phyloP scores from a whole-genome alignment of 2,888 invertebrate species.

The Pterostichus madidus region DNA sequence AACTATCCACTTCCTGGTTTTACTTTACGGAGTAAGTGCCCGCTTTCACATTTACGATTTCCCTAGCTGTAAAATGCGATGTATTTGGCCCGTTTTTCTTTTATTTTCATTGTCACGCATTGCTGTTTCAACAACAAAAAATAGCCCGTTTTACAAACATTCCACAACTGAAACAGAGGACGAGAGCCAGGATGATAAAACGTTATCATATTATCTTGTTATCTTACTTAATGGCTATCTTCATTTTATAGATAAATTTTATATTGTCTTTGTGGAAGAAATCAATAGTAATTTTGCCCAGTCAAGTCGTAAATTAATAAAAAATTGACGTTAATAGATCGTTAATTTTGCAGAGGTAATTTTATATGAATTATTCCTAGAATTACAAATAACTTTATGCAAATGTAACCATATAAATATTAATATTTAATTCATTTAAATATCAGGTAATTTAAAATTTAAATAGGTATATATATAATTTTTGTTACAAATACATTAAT shows the following conservation, averaged over 20 bases:
- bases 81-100: constrained; percentile 50
- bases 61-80: constrained; percentile 53
- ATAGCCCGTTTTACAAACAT: neutral
- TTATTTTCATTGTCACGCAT: constrained; percentile 51
- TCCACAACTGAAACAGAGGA: constrained; percentile 20
- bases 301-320: constrained; percentile 30
- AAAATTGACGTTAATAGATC: constrained; percentile 42
- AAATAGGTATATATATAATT: no score
- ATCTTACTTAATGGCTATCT: neutral
- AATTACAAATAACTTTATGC: constrained; percentile 34
- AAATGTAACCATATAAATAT: neutral
- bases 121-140: constrained; percentile 37
- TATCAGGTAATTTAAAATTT: no score
- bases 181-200: no score
- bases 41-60: constrained; percentile 64
- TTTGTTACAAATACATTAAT: no score
- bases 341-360: constrained; percentile 13
- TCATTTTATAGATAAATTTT: constrained; percentile 8
- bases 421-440: neutral
- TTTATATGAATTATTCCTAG: constrained; percentile 6
- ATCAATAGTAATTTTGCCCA: constrained; percentile 19
- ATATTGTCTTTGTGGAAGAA: constrained; percentile 17
- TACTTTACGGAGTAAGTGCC: constrained; percentile 59
- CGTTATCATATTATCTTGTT: neutral
- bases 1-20: constrained; percentile 61